Evolutionary conservation across 2,888 invertebrate genomes (phyloP), one percentile per base, ranked within the genome.

Genomic region (Sminthurinus aureus): DNA sequence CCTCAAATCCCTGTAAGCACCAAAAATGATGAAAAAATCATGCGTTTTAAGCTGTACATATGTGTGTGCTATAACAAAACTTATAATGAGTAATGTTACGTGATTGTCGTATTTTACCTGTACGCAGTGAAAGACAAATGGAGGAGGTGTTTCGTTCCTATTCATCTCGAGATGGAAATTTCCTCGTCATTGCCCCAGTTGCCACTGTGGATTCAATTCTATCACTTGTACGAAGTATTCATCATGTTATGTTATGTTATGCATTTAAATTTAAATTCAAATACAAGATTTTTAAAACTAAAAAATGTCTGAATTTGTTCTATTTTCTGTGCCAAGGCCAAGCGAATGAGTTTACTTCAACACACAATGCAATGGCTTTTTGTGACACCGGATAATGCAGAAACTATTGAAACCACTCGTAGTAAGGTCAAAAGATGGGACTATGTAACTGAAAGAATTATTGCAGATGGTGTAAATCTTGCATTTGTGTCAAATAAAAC

Each of bases 331-430:
- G 18, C 9, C 13, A 84, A 91, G 92, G 95, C 95, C 0, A 93
- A 94, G 74, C 91, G 92, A 0, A 90, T 94, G 79, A 91, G 91
- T 66, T 92, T 96, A 92, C 93, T 94, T 0, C 92, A 94, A 89
- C 94, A 95, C 0, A 92, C 91, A 88, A 95, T 93, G 85, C 95
- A 96, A 89, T 96, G 96, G 96, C 90, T 96, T n/a, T 96, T 95
- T 89, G 91, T 96, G 66, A 91, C 96, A 79, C 92, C 94, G 0
- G 94, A 95, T 83, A 90, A 91, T 83, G 90, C 92, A 83, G 90
- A 90, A 71, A 38, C 0, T 58, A 4, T 9, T 26, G 22, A 78
- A 3, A 6, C 6, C 38, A 38, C 38, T 38, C 38, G 38, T 38
- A 6, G 3, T 6, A 38, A 38, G 6, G 3, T 38, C 38, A 83